Conservation (phyloP, 2,888 invertebrate genomes). For the Eupithecia subumbrata region DNA sequence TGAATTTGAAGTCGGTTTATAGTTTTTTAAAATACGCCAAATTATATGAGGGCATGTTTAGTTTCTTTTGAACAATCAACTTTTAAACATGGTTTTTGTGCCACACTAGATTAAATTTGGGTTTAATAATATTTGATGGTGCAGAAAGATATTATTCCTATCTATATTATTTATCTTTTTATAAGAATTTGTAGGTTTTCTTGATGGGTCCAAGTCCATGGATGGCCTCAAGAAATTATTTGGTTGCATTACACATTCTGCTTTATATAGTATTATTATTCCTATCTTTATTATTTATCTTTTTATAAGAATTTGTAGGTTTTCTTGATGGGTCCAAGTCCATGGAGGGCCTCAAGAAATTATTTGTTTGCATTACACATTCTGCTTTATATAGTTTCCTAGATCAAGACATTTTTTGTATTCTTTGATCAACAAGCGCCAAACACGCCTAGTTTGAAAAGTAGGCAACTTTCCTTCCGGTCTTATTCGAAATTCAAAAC, state of each 20-base stretch:
- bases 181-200: no score
- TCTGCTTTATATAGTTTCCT: background rate
- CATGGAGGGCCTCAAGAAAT: background rate
- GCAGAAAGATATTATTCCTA: no score
- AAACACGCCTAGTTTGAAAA: constrained; percentile 12
- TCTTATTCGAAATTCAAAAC: constrained; percentile 29
- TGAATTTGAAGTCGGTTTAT: no score
- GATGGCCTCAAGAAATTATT: no score
- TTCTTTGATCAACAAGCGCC: background rate
- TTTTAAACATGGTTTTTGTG: background rate
- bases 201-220: no score
- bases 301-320: no score
- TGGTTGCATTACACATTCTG: no score
- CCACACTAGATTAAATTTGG: background rate
- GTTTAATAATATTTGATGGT: no score
- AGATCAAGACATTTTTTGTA: background rate
- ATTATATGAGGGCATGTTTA: background rate
- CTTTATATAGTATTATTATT: no score
- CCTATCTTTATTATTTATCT: no score
- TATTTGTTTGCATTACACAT: background rate
- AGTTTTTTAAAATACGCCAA: no score
- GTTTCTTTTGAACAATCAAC: background rate
- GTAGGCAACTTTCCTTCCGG: constrained; percentile 6
- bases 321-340: background rate
- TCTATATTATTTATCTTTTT: no score